Conservation (phyloP, 2,797 vertebrate genomes). For the Bothrops alternatus region DNA sequence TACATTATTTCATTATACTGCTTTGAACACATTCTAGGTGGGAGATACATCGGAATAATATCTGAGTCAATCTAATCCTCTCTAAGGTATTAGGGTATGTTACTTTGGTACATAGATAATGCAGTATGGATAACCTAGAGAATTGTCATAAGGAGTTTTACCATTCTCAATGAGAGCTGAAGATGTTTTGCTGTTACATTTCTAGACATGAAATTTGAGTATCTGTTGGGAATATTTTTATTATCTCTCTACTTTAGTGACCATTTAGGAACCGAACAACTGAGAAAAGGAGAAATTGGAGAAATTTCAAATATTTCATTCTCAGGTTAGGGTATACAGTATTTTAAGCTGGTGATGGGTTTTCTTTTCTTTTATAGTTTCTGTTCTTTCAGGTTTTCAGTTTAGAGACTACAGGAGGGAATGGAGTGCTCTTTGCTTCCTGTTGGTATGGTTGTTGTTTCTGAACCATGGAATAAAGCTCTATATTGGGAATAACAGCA, state of each 20-base stretch:
- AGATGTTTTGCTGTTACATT: not conserved
- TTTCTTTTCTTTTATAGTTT: not conserved
- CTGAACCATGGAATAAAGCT: not conserved
- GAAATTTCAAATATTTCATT: not conserved
- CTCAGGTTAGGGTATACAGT: not conserved
- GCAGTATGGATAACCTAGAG: not conserved
- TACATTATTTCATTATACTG: not conserved
- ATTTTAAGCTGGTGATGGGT: not conserved
- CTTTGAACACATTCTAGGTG: not conserved
- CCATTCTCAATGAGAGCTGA: not conserved
- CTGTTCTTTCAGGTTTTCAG: not conserved
- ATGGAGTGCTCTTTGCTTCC: not conserved
- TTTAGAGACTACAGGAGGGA: not conserved
- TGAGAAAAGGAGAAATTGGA: not conserved
- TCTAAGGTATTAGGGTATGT: not conserved
- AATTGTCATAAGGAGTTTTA: not conserved
- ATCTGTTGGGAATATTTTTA: not conserved
- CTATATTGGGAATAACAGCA: not conserved
- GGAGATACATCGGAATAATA: not conserved
- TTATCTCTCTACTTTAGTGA: not conserved
- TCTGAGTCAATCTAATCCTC: not conserved
- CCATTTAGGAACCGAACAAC: not conserved
- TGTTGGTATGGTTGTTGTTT: not conserved
- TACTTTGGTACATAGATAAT: not conserved
- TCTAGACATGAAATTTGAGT: not conserved